phyloP scores from a whole-genome alignment of 2,797 vertebrate genomes.

The Champsocephalus esox region DNA sequence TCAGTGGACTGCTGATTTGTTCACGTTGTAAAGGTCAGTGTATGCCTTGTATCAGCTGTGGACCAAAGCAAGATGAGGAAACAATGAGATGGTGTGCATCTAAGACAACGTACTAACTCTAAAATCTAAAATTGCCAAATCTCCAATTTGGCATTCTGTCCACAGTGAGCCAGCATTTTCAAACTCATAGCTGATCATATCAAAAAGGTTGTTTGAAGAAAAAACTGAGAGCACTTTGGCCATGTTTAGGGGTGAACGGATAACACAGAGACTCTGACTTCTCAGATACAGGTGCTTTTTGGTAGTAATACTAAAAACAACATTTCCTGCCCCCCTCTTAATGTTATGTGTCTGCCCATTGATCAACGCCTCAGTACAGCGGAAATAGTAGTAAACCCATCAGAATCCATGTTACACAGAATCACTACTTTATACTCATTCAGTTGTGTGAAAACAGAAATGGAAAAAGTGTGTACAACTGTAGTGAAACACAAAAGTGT shows the following conservation, averaged over 20 bases:
- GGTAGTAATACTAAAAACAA: background rate
- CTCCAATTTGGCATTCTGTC: no score
- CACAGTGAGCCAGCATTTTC: slow-evolving; percentile 14
- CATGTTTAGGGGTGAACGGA: background rate
- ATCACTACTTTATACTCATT: background rate
- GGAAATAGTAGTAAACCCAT: slow-evolving; percentile 11
- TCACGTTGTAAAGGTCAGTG: no score
- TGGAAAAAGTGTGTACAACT: background rate
- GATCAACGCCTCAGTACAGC: slow-evolving; percentile 1
- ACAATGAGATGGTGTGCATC: no score
- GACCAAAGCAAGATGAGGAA: no score
- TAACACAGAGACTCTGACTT: background rate
- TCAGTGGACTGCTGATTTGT: no score
- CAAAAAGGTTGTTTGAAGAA: background rate
- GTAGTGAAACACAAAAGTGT: no score
- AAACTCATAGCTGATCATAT: background rate
- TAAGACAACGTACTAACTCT: no score
- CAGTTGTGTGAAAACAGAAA: background rate
- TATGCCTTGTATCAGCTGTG: no score
- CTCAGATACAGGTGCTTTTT: background rate
- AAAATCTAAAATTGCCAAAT: no score
- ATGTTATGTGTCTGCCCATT: background rate
- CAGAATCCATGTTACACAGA: background rate
- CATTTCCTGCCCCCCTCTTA: background rate
- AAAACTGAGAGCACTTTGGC: background rate